Percentiles rank a stretch among this genome's conserved stretches.
Conservation (phyloP, 2,888 invertebrate species). For the Tetranychus truncatus region DNA sequence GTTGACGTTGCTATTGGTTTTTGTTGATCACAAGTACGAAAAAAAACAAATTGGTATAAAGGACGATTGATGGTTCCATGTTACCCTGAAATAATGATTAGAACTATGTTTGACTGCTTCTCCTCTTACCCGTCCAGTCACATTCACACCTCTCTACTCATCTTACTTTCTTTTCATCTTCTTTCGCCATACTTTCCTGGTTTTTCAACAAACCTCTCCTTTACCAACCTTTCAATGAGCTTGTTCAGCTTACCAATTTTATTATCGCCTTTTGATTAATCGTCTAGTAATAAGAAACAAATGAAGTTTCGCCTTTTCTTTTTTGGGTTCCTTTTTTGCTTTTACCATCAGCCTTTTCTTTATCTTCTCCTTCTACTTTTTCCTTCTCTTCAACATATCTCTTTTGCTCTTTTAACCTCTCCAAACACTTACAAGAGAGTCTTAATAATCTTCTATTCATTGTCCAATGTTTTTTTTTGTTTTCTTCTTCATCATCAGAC, state of each 20-base stretch:
- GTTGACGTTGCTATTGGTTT: no score
- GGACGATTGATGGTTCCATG: no score
- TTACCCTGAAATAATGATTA: no score
- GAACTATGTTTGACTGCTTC: no score
- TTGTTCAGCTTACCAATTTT: neutral
- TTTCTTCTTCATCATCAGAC: neutral
- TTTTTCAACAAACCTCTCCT: neutral
- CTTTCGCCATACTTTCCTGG: neutral
- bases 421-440: neutral
- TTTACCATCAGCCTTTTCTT: neutral
- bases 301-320: neutral
- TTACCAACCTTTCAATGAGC: neutral
- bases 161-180: neutral
- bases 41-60: no score
- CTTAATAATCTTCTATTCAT: neutral
- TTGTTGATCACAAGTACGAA: no score
- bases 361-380: no score
- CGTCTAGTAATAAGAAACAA: neutral
- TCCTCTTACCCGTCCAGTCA: no score
- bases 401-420: neutral
- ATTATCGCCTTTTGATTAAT: neutral
- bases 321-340: neutral
- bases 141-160: no score
- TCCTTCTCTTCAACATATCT: neutral
- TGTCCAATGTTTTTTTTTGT: neutral